Percentiles rank a stretch among this genome's conserved stretches.
phyloP scores from a whole-genome alignment of 2,888 invertebrate species.

The Polymixis lichenea region DNA sequence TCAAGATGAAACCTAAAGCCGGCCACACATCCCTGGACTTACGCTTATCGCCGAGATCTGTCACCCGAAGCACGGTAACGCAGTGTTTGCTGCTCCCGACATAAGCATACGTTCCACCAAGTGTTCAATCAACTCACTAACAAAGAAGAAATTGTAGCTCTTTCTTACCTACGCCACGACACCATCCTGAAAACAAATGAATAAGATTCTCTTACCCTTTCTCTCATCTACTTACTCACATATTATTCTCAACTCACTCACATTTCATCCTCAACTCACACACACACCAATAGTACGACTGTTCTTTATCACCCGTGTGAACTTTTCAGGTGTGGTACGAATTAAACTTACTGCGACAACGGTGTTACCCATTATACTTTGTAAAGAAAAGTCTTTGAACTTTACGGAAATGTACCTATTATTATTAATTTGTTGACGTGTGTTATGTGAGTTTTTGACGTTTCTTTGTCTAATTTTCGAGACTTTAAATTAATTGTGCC shows the following conservation, averaged over 20 bases:
- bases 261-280: background rate
- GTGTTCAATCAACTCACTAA: background rate
- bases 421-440: slow-evolving; percentile 23
- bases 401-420: slow-evolving; percentile 21
- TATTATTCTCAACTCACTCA: background rate
- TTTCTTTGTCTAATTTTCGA: background rate
- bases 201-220: background rate
- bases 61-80: no score
- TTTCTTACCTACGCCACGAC: background rate
- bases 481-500: no score
- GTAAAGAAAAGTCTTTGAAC: slow-evolving; percentile 45
- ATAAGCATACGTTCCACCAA: no score
- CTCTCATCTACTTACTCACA: background rate
- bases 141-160: background rate
- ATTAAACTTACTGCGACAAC: slow-evolving; percentile 56
- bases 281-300: slow-evolving; percentile 21
- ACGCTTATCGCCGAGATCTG: no score
- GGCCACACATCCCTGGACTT: no score
- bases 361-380: slow-evolving; percentile 53
- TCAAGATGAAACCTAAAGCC: no score
- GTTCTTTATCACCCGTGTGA: slow-evolving; percentile 59
- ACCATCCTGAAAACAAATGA: background rate
- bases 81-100: no score
- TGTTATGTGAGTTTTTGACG: background rate
- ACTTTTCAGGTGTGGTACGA: slow-evolving; percentile 61